Evolutionary conservation across 1,140 invertebrate species (phyloP).

Genomic region (Capitella teleta): DNA sequence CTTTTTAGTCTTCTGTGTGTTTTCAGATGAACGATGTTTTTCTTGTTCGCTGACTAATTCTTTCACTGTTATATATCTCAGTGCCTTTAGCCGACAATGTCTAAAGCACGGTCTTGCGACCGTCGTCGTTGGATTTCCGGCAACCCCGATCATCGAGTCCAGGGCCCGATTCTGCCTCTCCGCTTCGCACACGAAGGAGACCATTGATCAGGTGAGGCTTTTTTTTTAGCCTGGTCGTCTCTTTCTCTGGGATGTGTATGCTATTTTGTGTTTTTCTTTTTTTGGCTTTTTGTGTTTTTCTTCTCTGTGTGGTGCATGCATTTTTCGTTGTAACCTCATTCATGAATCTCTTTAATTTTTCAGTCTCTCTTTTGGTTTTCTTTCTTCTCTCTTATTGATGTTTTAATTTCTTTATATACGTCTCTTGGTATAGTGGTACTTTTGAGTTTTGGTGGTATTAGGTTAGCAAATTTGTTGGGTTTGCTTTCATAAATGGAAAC

Average conservation of each 20-base stretch:
- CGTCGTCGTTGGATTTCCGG: constrained; percentile 95
- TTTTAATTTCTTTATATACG: too few relatives aligned
- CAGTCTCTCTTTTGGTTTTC: neutral
- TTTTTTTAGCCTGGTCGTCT: too few relatives aligned
- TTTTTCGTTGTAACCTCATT: neutral
- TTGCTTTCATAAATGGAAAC: too few relatives aligned
- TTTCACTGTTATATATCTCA: too few relatives aligned
- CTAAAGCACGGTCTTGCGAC: constrained; percentile 72
- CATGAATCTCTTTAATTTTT: neutral
- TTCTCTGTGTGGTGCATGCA: neutral
- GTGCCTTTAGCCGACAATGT: constrained; percentile 72
- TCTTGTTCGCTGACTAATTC: too few relatives aligned
- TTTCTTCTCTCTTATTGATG: neutral
- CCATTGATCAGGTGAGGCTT: constrained; percentile 70
- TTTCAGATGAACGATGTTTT: too few relatives aligned
- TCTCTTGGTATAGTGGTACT: too few relatives aligned
- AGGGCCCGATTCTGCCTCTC: constrained; percentile 92
- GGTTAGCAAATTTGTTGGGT: too few relatives aligned
- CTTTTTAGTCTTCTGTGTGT: too few relatives aligned
- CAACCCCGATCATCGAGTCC: constrained; percentile 87
- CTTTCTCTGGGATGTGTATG: neutral
- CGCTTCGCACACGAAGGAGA: constrained; percentile 88
- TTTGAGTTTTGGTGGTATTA: too few relatives aligned
- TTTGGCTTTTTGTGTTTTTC: neutral
- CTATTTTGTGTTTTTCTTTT: neutral